Conservation (phyloP, 2,797 vertebrate species). For the Coreius guichenoti region DNA sequence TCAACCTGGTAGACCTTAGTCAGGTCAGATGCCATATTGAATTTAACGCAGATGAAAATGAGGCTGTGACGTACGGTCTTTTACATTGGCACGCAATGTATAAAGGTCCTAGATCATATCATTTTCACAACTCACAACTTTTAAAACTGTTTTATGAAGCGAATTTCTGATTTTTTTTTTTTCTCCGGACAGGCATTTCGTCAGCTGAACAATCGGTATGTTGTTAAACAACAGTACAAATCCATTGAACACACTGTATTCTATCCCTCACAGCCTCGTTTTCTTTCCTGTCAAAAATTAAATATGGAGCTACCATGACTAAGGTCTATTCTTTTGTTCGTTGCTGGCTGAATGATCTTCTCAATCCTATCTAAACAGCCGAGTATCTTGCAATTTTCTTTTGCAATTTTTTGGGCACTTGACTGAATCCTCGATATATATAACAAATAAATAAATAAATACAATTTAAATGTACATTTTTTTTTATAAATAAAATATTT, state of each 20-base stretch:
- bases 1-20: neutral
- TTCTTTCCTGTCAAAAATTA: neutral
- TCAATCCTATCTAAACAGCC: neutral
- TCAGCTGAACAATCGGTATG: neutral
- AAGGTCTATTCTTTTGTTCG: neutral
- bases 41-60: neutral
- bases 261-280: neutral
- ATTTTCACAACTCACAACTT: neutral
- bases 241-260: neutral
- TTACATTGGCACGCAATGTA: neutral
- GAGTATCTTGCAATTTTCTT: neutral
- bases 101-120: neutral
- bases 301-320: neutral
- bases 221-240: neutral
- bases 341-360: neutral
- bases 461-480: neutral
- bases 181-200: neutral
- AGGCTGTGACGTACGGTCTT: neutral
- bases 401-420: neutral
- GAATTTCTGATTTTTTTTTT: neutral
- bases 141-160: neutral
- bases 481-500: neutral
- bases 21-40: neutral
- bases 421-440: neutral
- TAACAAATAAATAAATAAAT: neutral